Evolutionary conservation across 2,113 vertebrate genomes (phyloP).

Genomic region (Oreochromis aureus): DNA sequence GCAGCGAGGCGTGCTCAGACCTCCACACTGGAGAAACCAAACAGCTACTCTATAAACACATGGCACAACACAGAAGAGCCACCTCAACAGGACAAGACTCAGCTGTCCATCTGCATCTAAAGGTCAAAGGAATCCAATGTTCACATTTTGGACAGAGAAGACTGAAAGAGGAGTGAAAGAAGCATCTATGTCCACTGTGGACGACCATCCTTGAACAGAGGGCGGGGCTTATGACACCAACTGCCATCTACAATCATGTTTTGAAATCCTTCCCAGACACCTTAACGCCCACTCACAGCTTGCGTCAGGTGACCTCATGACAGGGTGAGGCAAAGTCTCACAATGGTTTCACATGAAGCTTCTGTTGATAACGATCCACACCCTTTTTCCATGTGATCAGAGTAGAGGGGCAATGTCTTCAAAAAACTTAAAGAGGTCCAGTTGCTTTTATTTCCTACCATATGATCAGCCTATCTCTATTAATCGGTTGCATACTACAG

Average conservation of each 20-base stretch:
- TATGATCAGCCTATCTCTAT: not conserved
- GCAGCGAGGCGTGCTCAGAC: not conserved
- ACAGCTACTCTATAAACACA: not conserved
- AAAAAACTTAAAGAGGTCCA: too few species aligned
- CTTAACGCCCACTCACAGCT: too few species aligned
- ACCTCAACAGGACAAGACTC: not conserved
- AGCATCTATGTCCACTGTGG: not conserved
- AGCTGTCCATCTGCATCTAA: not conserved
- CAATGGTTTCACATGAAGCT: not conserved
- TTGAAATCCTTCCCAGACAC: not conserved
- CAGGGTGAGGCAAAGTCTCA: not conserved
- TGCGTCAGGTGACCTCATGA: not conserved
- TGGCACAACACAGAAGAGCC: not conserved
- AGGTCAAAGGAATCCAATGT: not conserved
- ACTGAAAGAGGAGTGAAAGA: not conserved
- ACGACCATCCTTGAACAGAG: not conserved
- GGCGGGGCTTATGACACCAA: not conserved
- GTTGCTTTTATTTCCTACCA: not conserved
- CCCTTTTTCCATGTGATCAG: too few species aligned
- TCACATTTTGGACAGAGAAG: not conserved
- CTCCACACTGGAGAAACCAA: not conserved
- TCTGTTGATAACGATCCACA: not conserved
- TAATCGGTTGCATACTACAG: not conserved
- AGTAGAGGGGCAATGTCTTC: too few species aligned
- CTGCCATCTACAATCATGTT: not conserved